Conservation (phyloP, 1,140 invertebrate species). For the Penaeus chinensis region DNA sequence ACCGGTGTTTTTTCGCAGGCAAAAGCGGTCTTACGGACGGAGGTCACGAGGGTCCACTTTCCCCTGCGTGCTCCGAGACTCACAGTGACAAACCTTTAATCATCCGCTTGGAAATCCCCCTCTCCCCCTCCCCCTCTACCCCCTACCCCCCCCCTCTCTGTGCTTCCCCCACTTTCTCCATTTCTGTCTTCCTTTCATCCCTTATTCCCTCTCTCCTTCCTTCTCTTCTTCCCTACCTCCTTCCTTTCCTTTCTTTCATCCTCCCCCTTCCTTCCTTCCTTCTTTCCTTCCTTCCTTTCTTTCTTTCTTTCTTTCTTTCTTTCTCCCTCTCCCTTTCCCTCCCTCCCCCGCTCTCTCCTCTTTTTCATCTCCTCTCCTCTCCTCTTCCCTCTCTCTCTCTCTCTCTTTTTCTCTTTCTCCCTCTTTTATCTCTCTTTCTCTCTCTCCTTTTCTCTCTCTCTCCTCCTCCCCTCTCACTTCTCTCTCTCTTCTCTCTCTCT, state of each 20-base stretch:
- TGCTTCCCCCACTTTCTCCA: neutral
- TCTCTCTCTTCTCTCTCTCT: too few relatives aligned
- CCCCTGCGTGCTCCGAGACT: too few relatives aligned
- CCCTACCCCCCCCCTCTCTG: neutral
- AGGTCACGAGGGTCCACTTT: too few relatives aligned
- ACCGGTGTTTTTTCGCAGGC: too few relatives aligned
- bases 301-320: neutral
- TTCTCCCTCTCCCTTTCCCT: neutral
- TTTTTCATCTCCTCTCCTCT: neutral
- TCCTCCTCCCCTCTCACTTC: too few relatives aligned
- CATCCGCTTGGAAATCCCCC: neutral
- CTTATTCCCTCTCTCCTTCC: neutral
- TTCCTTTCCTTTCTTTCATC: neutral
- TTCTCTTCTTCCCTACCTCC: neutral
- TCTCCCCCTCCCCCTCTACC: neutral
- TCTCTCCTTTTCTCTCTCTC: neutral
- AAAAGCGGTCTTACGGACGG: too few relatives aligned
- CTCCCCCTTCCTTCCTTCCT: neutral
- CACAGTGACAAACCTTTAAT: too few relatives aligned
- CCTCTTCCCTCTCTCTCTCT: neutral
- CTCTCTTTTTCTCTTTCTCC: neutral
- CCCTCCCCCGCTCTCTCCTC: neutral
- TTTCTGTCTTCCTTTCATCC: neutral
- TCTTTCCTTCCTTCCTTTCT: too few relatives aligned
- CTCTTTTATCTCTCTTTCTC: neutral